Percentiles rank a stretch among this genome's conserved stretches.
phyloP scores from a whole-genome alignment of 2,888 invertebrate species.

The Plebejus argus region DNA sequence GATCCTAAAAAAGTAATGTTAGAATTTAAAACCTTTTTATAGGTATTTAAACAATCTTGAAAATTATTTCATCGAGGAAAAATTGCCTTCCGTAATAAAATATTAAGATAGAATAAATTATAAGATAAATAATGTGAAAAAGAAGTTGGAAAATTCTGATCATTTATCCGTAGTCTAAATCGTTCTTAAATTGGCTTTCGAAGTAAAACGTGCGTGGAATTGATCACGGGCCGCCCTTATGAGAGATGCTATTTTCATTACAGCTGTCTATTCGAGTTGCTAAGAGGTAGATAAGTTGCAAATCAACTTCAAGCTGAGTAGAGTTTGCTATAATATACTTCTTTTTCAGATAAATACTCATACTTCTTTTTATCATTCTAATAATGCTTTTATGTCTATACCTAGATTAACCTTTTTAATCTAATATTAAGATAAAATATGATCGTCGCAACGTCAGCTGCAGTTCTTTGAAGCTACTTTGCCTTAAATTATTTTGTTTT shows the following conservation, averaged over 20 bases:
- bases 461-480: neutral
- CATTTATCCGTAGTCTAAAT: slow-evolving; percentile 16
- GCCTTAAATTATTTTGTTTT: no score
- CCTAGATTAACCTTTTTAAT: neutral
- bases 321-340: neutral
- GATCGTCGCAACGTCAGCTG: neutral
- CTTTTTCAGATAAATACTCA: neutral
- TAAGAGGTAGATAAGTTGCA: neutral
- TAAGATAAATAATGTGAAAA: neutral
- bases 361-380: neutral
- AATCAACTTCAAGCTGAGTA: neutral
- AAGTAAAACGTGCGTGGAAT: slow-evolving; percentile 5
- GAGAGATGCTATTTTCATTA: slow-evolving; percentile 11
- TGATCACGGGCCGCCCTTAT: neutral
- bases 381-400: neutral
- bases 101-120: neutral
- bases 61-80: no score
- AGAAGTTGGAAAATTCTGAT: slow-evolving; percentile 4
- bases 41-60: neutral
- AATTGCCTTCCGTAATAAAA: neutral
- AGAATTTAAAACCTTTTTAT: no score
- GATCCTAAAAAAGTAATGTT: no score
- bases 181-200: slow-evolving; percentile 16
- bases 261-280: neutral
- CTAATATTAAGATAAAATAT: no score